phyloP scores from a whole-genome alignment of 2,113 vertebrate genomes.

The Syrmaticus mikado region DNA sequence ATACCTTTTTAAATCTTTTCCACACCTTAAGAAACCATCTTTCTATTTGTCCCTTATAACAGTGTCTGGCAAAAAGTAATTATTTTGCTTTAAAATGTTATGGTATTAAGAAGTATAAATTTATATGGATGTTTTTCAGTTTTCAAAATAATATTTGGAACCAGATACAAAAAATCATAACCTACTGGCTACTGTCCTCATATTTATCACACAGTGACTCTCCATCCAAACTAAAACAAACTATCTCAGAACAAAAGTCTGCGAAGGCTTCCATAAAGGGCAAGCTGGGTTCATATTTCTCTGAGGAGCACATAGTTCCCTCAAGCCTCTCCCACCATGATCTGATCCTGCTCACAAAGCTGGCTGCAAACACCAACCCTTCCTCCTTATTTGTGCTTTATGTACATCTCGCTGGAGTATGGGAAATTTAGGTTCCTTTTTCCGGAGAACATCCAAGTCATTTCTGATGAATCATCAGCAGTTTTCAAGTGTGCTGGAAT shows the following conservation, averaged over 20 bases:
- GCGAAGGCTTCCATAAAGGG: not conserved
- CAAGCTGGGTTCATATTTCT: not conserved
- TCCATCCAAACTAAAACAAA: slow-evolving; percentile 5
- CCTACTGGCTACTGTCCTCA: not conserved
- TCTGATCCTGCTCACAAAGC: not conserved
- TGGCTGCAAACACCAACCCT: not conserved
- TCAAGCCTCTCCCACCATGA: not conserved
- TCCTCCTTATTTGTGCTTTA: not conserved
- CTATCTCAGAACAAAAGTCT: not conserved
- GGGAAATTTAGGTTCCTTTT: not conserved
- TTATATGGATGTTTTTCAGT: not conserved
- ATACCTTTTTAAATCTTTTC: not conserved
- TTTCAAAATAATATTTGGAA: slow-evolving; percentile 4
- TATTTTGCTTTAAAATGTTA: not conserved
- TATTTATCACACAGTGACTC: slow-evolving; percentile 2
- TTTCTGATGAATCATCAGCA: not conserved
- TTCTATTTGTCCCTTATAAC: not conserved
- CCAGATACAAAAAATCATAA: not conserved
- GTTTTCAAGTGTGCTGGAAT: not conserved
- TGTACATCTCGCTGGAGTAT: not conserved
- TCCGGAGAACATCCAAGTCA: not conserved
- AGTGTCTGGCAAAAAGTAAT: not conserved
- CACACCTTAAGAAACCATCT: not conserved
- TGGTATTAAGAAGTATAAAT: not conserved
- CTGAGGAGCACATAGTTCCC: not conserved